Base-by-base conservation (phyloP, 2,113 vertebrate genomes). In the Myotis brandtii region DNA sequence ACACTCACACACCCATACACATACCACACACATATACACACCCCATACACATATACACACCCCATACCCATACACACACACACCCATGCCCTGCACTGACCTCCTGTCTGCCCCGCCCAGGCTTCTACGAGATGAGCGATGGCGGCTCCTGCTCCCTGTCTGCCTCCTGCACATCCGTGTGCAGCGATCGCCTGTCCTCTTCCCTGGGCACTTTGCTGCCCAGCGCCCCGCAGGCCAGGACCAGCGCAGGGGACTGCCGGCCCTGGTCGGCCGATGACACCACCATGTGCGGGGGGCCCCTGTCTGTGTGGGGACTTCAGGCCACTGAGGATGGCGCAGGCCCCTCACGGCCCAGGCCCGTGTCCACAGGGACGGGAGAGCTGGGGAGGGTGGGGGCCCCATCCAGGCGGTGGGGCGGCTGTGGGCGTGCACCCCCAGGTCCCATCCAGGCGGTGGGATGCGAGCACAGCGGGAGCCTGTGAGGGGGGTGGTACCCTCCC, bases 121-220 rank as follows among this genome's bases (percentile, higher is more conserved):
- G 99, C 34, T 99, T 99, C 98, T 99, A 99, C 11, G 99, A 99
- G 96, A 98, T 99, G 86, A 99, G 99, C 0, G 99, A 99, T 0
- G 99, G 98, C 0, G 99, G 99, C 12, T 99, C 99, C 70, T 99
- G 99, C 89, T 99, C 99, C 0, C 97, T 99, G 75, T 99, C 99
- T 77, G 99, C 99, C 93, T 99, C 99, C 32, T 99, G 99, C 97
- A 99, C 99, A 0, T 99, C 99, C 0, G 99, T 99, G 96, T 99
- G 99, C 98, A 99, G 99, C 1, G 99, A 99, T 93, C 99, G 98
- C 91, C 95, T 99, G 52, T 99, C 98, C 34, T 98, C 99, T 0
- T 99, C 99, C 30, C 98, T 98, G 95, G 98, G 98, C 43, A 98
- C 98, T 91, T 97, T 99, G 81, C 98, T 98, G 93, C 98, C 98